Base-by-base conservation (phyloP, 2,113 vertebrate genomes). In the Salminus brasiliensis region DNA sequence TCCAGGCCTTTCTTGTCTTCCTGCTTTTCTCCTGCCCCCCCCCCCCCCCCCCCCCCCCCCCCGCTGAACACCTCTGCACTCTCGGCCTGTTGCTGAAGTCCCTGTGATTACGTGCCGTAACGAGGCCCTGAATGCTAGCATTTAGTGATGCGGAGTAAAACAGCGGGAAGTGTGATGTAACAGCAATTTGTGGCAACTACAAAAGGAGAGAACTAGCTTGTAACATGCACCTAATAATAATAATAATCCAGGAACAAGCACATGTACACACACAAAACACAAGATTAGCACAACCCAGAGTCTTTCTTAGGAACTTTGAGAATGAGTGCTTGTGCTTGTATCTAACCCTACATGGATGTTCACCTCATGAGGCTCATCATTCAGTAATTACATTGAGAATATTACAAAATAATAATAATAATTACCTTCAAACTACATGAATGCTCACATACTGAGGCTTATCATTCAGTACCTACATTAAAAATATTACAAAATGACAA, bases 41-140 rank as follows among this genome's bases (percentile, higher is more conserved):
- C 36, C 29, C 76, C 71, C 36, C 29, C 76, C 71, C 36, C 29
- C 60, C 60, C 47, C 60, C 60, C 60, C 47, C 60, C 76, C 71
- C 36, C 29, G 65, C 72, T 82, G 49, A 66, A 68, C 87, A 80
- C 68, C 83, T 73, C 76, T 78, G 63, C 9, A 66, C 70, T 70
- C 49, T 72, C 41, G 66, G 65, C 52, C 27, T 25, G 27, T 55
- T 47, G 47, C 21, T 63, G 52, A 62, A 53, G 43, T 66, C 41
- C 34, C 29, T 71, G 36, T 74, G 47, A 67, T 78, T 70, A 62
- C 43, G 63, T 63, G 16, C 30, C 47, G 29, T 69, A 63, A 53
- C 30, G 63, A 55, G 62, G 8, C 29, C 32, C 16, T 23, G 67
- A 81, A 57, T 52, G 52, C 32, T 32, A 23, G 16, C 53, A 36